Evolutionary conservation across 2,113 vertebrate species (phyloP).

Genomic region (Thermophis baileyi): DNA sequence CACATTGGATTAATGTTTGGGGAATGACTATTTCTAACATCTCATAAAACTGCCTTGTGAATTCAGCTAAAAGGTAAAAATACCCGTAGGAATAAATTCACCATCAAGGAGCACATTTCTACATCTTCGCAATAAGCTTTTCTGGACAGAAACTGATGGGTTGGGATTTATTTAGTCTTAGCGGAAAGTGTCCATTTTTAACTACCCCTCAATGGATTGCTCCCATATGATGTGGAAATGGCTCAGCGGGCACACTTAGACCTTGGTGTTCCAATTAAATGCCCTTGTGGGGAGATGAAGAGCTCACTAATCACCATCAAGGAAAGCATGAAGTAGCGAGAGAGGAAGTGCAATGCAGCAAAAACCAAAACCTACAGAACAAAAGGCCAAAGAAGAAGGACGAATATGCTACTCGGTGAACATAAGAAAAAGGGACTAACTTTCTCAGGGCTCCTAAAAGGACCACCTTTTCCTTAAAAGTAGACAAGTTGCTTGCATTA

Average conservation of each 20-base stretch:
- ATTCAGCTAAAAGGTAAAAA: constrained; percentile 64
- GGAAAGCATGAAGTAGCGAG: neutral
- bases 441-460: neutral
- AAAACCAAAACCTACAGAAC: neutral
- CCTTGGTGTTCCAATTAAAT: neutral
- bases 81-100: neutral
- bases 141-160: constrained; percentile 51
- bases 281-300: neutral
- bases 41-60: constrained; percentile 62
- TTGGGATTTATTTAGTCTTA: neutral
- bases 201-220: constrained; percentile 62
- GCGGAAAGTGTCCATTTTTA: constrained; percentile 68
- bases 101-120: constrained; percentile 58
- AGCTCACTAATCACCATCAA: neutral
- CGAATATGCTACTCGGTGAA: too few relatives aligned
- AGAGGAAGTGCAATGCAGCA: neutral
- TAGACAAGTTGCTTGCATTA: neutral
- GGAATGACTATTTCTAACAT: constrained; percentile 61
- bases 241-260: too few relatives aligned
- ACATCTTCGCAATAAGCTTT: constrained; percentile 56
- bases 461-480: neutral
- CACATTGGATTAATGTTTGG: too few relatives aligned
- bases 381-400: too few relatives aligned
- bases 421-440: too few relatives aligned
- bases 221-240: neutral